Conservation (phyloP, 2,797 vertebrate genomes). For the Pitangus sulphuratus region DNA sequence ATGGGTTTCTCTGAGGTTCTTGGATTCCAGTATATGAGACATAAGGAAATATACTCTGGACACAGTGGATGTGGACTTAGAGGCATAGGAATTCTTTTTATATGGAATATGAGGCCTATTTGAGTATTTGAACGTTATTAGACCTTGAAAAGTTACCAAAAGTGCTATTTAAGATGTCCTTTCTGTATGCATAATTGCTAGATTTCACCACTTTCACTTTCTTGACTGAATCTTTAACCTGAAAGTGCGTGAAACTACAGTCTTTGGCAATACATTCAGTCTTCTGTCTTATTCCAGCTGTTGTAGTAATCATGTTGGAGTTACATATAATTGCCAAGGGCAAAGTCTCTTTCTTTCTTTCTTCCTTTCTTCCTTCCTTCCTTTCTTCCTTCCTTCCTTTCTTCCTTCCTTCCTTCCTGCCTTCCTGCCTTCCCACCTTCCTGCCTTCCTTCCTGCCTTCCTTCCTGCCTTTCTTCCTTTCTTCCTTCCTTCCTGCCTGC, state of each 20-base stretch:
- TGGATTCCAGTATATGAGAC: neutral
- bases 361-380: too few species aligned
- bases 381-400: too few species aligned
- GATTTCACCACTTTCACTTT: neutral
- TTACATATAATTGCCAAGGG: neutral
- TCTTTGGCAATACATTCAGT: neutral
- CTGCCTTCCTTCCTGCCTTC: neutral
- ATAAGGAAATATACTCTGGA: neutral
- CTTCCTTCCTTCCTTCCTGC: too few species aligned
- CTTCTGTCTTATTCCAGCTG: neutral
- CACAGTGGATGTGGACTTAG: neutral
- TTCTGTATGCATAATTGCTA: neutral
- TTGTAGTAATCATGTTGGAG: neutral
- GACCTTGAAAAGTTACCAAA: neutral
- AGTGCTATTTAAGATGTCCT: neutral
- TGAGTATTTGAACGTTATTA: neutral
- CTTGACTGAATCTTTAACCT: neutral
- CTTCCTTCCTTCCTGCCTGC: too few species aligned
- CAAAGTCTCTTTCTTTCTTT: neutral
- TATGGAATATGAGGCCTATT: neutral
- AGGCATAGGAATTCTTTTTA: neutral
- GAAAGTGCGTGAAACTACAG: neutral
- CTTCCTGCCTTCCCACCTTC: too few species aligned
- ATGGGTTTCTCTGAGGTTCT: neutral
- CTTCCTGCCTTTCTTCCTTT: too few species aligned